phyloP scores from a whole-genome alignment of 2,113 vertebrate species.

The Chloroceryle aenea region DNA sequence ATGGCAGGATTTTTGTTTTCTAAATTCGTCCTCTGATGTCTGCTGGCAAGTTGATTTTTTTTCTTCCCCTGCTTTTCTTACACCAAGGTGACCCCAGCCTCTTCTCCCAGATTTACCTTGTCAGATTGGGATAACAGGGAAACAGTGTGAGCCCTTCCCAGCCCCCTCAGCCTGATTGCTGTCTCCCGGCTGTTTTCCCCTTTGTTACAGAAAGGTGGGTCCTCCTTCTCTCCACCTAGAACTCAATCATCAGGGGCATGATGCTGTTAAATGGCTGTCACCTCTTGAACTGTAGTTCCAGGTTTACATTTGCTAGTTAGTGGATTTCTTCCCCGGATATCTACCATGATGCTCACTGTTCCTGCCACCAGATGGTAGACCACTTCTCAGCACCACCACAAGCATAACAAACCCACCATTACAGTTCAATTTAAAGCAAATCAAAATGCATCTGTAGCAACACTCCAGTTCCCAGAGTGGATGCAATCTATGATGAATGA shows the following conservation, averaged over 20 bases:
- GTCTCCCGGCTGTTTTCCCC: background rate
- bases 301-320: background rate
- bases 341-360: background rate
- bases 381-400: background rate
- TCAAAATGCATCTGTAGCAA: conserved; percentile 45
- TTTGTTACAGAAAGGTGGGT: background rate
- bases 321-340: background rate
- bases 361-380: background rate
- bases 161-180: background rate
- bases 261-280: background rate
- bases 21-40: background rate
- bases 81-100: background rate
- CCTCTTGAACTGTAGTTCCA: background rate
- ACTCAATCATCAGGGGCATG: background rate
- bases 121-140: background rate
- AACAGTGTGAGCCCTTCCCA: background rate
- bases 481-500: conserved; percentile 53
- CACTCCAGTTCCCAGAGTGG: background rate
- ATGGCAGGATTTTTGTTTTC: background rate
- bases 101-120: background rate
- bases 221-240: background rate
- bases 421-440: conserved; percentile 42
- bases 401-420: conserved; percentile 6
- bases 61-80: background rate
- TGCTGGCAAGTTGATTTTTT: background rate